These are phyloP conservation scores for Octopus sinensis DNA, from an alignment of 1,140 invertebrate genomes.

Conservation along the genomic window DNA sequence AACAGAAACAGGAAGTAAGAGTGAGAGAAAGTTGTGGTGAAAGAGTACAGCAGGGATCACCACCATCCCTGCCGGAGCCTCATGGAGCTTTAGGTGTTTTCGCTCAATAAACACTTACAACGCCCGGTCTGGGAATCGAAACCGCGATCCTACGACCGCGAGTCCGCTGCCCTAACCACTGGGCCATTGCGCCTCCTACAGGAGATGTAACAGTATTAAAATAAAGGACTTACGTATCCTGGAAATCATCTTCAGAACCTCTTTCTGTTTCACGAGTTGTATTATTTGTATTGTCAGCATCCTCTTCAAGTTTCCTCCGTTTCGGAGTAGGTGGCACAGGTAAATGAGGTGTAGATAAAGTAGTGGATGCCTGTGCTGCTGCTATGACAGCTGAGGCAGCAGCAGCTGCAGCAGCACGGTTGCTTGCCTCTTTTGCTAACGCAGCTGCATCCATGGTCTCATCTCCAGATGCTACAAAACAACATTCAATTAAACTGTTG, in stretches of 20 bases:
- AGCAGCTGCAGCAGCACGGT: not conserved
- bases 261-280: conserved; percentile 46
- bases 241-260: conserved; percentile 50
- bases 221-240: conserved; percentile 44
- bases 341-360: conserved; percentile 58
- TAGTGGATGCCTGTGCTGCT: conserved; percentile 25
- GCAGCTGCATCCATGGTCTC: not conserved
- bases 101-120: conserved; percentile 2
- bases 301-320: conserved; percentile 39
- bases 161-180: not conserved
- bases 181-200: not conserved
- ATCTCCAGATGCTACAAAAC: conserved; percentile 9
- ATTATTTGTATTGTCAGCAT: conserved; percentile 39
- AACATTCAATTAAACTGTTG: not conserved
- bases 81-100: too few relatives aligned
- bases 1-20: too few relatives aligned
- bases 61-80: too few relatives aligned
- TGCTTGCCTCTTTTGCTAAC: not conserved
- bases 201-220: not conserved
- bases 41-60: too few relatives aligned
- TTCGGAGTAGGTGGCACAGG: conserved; percentile 35
- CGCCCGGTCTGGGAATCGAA: too few relatives aligned
- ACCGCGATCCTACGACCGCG: too few relatives aligned
- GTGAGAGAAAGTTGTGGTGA: too few relatives aligned
- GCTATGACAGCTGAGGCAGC: conserved; percentile 23